Evolutionary conservation across 2,888 invertebrate species (phyloP).

Genomic region (Orchesellides sinensis): DNA sequence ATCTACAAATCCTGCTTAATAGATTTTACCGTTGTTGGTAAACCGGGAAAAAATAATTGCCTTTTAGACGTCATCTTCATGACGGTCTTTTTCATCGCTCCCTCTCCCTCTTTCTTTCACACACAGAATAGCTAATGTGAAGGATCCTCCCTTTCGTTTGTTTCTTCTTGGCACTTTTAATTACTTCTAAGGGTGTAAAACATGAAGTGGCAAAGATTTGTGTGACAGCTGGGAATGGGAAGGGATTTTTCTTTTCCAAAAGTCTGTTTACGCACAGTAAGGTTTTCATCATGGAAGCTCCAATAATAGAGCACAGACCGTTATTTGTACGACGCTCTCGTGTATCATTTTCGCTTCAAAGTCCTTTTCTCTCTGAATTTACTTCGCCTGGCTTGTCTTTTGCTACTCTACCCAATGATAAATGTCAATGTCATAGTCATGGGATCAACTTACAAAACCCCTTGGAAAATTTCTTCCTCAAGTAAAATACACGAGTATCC

Average conservation of each 20-base stretch:
- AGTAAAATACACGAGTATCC: slow-evolving; percentile 18
- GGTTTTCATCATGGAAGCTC: background rate
- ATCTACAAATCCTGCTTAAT: no score
- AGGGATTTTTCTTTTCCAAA: slow-evolving; percentile 19
- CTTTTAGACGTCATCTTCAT: background rate
- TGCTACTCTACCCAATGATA: slow-evolving; percentile 24
- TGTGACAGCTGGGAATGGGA: slow-evolving; percentile 57
- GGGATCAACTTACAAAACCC: slow-evolving; percentile 56
- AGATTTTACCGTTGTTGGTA: no score
- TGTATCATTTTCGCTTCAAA: slow-evolving; percentile 23
- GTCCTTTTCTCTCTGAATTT: no score
- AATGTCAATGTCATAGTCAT: slow-evolving; percentile 65
- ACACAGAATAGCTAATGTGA: slow-evolving; percentile 21
- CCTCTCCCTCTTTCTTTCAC: no score
- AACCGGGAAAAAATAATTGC: no score
- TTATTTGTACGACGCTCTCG: slow-evolving; percentile 3
- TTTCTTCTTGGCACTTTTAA: slow-evolving; percentile 62
- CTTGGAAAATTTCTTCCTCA: slow-evolving; percentile 35
- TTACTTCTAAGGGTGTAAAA: slow-evolving; percentile 54
- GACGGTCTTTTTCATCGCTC: slow-evolving; percentile 22
- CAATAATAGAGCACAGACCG: no score
- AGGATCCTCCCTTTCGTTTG: slow-evolving; percentile 49
- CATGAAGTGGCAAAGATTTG: slow-evolving; percentile 60
- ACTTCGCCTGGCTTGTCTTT: background rate
- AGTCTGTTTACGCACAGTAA: slow-evolving; percentile 32